Percentiles rank a stretch among this genome's conserved stretches.
Conservation (phyloP, 1,140 invertebrate species). For the Teleopsis dalmanni region DNA sequence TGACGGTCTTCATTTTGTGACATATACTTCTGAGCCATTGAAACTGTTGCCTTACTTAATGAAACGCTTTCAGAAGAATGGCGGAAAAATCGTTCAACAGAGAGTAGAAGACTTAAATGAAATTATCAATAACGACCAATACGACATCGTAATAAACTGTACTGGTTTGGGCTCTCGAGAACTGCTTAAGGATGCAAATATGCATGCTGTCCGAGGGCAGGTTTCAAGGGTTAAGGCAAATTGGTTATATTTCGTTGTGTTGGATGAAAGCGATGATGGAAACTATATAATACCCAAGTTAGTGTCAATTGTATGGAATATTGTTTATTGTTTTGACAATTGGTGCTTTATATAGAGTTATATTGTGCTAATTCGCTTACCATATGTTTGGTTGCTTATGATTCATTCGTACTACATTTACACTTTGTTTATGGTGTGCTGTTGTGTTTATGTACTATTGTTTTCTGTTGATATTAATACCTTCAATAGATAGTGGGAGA, state of each 20-base stretch:
- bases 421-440: too few species aligned
- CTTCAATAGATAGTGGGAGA: too few species aligned
- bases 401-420: too few species aligned
- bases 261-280: constrained; percentile 51
- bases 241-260: constrained; percentile 52
- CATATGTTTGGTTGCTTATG: too few species aligned
- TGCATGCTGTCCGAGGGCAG: constrained; percentile 63
- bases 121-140: constrained; percentile 44
- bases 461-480: too few species aligned
- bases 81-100: constrained; percentile 49
- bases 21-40: constrained; percentile 54
- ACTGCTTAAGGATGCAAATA: constrained; percentile 51
- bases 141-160: constrained; percentile 67
- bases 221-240: constrained; percentile 57
- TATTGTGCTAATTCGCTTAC: too few species aligned
- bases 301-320: constrained; percentile 5
- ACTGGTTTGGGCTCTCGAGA: constrained; percentile 55
- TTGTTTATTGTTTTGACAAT: background rate
- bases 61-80: constrained; percentile 49
- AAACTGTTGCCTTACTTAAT: constrained; percentile 55
- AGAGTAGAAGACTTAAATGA: constrained; percentile 50
- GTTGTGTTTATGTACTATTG: too few species aligned
- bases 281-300: constrained; percentile 73
- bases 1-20: constrained; percentile 52
- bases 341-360: too few species aligned